Base-by-base conservation (phyloP, 2,797 vertebrate species). In the Artibeus jamaicensis region DNA sequence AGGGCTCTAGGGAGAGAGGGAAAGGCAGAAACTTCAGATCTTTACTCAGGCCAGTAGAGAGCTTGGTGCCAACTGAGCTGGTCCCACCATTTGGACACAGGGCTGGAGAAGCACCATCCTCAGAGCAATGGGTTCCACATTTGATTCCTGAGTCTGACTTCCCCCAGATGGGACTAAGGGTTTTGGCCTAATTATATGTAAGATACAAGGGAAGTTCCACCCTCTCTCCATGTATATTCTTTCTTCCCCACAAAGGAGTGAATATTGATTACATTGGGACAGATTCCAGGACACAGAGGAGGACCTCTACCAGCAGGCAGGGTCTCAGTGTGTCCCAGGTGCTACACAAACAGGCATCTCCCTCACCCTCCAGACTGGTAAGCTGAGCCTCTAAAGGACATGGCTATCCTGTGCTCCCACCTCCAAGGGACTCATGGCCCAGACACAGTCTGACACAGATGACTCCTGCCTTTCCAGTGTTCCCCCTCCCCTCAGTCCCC, bases 341-440 rank as follows among this genome's bases (percentile, higher is more conserved):
- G 24, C 46, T 32, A 9, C 34, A 46, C 21, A n/a, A 6, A 0
- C 0, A 8, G n/a, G 39, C 73, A 57, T 55, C 42, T n/a, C 6
- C 46, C 14, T 8, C 10, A 26, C 14, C 32, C 32, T 18, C 29
- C 9, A 59, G 29, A 15, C n/a, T 15, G 6, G 42, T 16, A n/a
- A 34, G 26, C 50, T 14, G 37, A 77, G 68, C 15, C 18, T 79
- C 10, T 29, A 7, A 1, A 71, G 44, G 57, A 6, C 79, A 70
- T 21, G 6, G 5, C 34, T 70, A 6, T 53, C 89, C 55, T 84
- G 32, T 21, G 39, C 57, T 32, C 16, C 70, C 26, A 53, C 24
- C 81, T 89, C 74, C 39, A 2, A 9, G 32, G 39, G 57, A 26
- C 18, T 5, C 67, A 34, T 0, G 3, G 18, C 34, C 11, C 87